phyloP scores from a whole-genome alignment of 1,140 invertebrate genomes.

The Vanessa atalanta region DNA sequence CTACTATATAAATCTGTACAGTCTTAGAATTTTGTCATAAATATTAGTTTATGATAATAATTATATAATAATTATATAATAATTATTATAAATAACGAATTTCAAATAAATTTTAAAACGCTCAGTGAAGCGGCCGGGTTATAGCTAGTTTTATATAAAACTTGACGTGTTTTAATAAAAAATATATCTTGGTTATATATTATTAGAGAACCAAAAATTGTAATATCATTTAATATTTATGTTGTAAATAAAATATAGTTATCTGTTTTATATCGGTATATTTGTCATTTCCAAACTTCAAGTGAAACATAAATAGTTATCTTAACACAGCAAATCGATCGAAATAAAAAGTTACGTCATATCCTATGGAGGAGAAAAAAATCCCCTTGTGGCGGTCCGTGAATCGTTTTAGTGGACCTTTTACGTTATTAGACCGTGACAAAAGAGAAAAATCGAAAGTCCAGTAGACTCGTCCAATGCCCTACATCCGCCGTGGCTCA shows the following conservation, averaged over 20 bases:
- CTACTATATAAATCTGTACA: too few species aligned
- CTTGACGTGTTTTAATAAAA: too few species aligned
- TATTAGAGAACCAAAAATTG: too few species aligned
- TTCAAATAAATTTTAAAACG: too few species aligned
- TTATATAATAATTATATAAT: too few species aligned
- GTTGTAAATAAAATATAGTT: not conserved
- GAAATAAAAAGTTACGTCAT: slow-evolving; percentile 43
- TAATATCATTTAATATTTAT: too few species aligned
- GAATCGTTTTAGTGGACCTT: slow-evolving; percentile 43
- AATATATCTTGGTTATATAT: too few species aligned
- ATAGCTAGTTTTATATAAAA: too few species aligned
- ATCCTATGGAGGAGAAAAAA: slow-evolving; percentile 42
- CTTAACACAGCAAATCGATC: slow-evolving; percentile 38
- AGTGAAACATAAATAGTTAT: slow-evolving; percentile 27
- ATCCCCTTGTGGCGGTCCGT: slow-evolving; percentile 27
- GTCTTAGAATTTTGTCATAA: too few species aligned
- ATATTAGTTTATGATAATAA: too few species aligned
- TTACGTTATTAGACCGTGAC: slow-evolving; percentile 51
- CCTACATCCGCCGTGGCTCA: slow-evolving; percentile 37
- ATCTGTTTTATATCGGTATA: not conserved
- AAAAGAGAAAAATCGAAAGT: slow-evolving; percentile 50
- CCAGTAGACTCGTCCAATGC: slow-evolving; percentile 38
- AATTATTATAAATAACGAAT: too few species aligned
- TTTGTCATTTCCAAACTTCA: not conserved
- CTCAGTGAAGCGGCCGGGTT: too few species aligned